Percentiles rank a stretch among this genome's conserved stretches.
Conservation (phyloP, 2,113 vertebrate genomes). For the Bungarus multicinctus region DNA sequence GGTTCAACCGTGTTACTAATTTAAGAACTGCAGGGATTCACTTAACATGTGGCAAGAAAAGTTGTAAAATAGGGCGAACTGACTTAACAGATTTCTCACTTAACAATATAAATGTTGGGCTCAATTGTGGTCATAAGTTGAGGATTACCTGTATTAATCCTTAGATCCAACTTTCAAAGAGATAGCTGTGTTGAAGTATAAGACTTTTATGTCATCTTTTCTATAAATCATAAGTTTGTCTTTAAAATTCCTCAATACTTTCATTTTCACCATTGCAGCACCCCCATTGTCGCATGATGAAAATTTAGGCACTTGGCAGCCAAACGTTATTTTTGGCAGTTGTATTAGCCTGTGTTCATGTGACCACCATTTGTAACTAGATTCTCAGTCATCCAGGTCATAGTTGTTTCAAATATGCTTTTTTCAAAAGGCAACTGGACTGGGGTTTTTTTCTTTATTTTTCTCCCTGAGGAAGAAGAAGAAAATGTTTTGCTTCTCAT, state of each 20-base stretch:
- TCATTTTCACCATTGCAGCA: not conserved
- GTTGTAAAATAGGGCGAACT: no score
- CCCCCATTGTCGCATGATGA: not conserved
- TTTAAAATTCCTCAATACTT: not conserved
- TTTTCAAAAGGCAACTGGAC: no score
- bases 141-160: not conserved
- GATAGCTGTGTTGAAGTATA: not conserved
- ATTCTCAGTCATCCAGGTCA: no score
- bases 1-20: no score
- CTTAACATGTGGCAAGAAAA: no score
- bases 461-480: no score
- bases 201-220: not conserved
- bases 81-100: no score
- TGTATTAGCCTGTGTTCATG: not conserved
- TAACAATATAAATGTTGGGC: not conserved
- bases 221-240: not conserved
- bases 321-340: not conserved
- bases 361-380: not conserved
- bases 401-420: no score
- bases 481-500: no score
- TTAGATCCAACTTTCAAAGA: not conserved
- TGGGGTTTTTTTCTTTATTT: no score
- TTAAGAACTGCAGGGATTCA: no score
- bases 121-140: no score
- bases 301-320: not conserved